A percentile compares a stretch with the other conserved stretches of the same genome.
Evolutionary conservation across 2,888 invertebrate genomes (phyloP).

Genomic region (Rhorus exstirpatorius): DNA sequence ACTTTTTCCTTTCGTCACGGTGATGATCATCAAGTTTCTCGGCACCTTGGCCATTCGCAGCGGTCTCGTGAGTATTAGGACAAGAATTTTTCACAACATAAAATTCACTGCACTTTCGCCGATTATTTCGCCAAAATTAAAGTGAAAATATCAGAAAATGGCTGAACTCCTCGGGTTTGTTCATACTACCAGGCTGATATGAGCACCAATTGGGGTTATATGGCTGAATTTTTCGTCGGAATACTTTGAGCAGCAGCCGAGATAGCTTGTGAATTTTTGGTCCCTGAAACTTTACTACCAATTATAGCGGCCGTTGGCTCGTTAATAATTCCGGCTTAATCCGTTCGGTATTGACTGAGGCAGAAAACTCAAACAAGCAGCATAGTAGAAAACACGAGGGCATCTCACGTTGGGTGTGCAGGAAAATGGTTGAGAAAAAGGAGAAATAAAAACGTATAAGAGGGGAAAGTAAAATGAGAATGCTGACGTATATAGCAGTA

Average conservation of each 20-base stretch:
- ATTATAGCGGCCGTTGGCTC: conserved; percentile 44
- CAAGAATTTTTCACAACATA: too few relatives aligned
- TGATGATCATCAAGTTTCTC: conserved; percentile 59
- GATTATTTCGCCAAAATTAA: too few relatives aligned
- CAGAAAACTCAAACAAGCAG: conserved; percentile 29
- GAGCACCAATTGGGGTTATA: conserved; percentile 62
- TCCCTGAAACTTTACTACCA: conserved; percentile 35
- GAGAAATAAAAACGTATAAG: not conserved
- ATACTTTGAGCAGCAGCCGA: conserved; percentile 50
- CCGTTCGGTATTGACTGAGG: conserved; percentile 8
- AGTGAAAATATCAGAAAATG: too few relatives aligned
- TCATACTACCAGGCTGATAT: conserved; percentile 61
- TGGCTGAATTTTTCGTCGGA: conserved; percentile 62
- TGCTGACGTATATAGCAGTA: not conserved
- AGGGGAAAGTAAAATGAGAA: conserved; percentile 7
- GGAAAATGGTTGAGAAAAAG: conserved; percentile 21
- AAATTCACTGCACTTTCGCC: too few relatives aligned
- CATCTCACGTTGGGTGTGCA: not conserved
- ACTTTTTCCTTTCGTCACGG: conserved; percentile 58
- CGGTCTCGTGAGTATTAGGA: too few relatives aligned
- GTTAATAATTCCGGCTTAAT: conserved; percentile 40
- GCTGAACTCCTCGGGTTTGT: too few relatives aligned
- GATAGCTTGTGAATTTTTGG: conserved; percentile 34
- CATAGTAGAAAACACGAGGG: not conserved
- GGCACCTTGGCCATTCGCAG: conserved; percentile 46